Percentiles rank a stretch among this genome's conserved stretches.
Conservation (phyloP, 1,140 invertebrate genomes). For the Ridgeia piscesae region DNA sequence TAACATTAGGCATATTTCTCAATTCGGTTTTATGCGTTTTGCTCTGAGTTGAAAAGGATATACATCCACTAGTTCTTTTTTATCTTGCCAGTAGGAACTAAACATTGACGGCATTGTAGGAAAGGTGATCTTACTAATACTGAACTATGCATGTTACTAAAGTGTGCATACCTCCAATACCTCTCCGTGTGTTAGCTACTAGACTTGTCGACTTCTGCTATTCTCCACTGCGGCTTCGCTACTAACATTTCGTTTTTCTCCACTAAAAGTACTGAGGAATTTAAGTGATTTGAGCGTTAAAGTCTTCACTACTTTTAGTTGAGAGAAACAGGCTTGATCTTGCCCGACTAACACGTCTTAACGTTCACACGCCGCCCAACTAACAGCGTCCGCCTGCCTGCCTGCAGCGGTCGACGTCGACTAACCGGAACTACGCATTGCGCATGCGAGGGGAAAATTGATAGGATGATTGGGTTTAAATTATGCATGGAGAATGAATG, state of each 20-base stretch:
- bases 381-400: no score
- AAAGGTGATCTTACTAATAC: neutral
- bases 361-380: no score
- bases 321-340: neutral
- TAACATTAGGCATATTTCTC: neutral
- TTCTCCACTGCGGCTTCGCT: neutral
- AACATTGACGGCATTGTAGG: neutral
- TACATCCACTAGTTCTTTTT: no score
- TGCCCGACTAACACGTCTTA: neutral
- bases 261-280: neutral
- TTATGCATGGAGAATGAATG: neutral
- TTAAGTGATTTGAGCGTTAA: neutral
- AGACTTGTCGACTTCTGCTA: neutral
- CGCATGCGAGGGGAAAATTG: neutral
- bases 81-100: neutral
- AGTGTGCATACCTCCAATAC: neutral
- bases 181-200: neutral
- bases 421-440: neutral
- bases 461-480: neutral
- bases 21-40: no score
- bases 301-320: slow-evolving; percentile 6
- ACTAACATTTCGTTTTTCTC: slow-evolving; percentile 1
- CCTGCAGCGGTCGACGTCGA: neutral
- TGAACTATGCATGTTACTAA: neutral
- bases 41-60: neutral